A percentile compares a stretch with the other conserved stretches of the same genome.
Evolutionary conservation across 2,797 vertebrate genomes (phyloP).

Genomic region (Carcharodon carcharias): DNA sequence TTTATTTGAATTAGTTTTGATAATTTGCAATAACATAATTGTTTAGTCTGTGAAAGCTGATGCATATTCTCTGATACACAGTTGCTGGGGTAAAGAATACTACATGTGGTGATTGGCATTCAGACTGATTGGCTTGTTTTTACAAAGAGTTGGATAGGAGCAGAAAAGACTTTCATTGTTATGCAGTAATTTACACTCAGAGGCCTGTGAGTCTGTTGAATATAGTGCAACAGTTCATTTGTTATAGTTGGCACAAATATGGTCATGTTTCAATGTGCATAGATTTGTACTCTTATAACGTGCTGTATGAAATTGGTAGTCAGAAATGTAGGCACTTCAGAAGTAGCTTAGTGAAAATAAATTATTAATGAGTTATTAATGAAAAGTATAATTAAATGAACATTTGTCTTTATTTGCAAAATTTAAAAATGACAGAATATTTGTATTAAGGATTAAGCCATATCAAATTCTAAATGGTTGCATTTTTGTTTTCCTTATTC

Average conservation of each 20-base stretch:
- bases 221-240: neutral
- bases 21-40: neutral
- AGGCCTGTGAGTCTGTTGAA: neutral
- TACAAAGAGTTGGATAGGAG: neutral
- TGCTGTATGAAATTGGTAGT: neutral
- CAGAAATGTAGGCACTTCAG: neutral
- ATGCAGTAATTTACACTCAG: neutral
- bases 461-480: neutral
- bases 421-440: neutral
- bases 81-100: neutral
- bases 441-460: neutral
- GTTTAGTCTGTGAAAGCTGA: neutral
- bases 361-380: neutral
- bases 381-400: neutral
- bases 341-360: neutral
- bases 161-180: neutral
- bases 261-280: neutral
- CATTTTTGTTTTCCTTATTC: neutral
- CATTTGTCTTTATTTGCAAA: neutral
- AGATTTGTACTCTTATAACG: neutral
- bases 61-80: neutral
- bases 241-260: neutral
- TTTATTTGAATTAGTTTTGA: constrained; percentile 1
- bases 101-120: neutral
- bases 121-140: neutral